Conservation (phyloP, 2,113 vertebrate genomes). For the Heterochromis multidens region DNA sequence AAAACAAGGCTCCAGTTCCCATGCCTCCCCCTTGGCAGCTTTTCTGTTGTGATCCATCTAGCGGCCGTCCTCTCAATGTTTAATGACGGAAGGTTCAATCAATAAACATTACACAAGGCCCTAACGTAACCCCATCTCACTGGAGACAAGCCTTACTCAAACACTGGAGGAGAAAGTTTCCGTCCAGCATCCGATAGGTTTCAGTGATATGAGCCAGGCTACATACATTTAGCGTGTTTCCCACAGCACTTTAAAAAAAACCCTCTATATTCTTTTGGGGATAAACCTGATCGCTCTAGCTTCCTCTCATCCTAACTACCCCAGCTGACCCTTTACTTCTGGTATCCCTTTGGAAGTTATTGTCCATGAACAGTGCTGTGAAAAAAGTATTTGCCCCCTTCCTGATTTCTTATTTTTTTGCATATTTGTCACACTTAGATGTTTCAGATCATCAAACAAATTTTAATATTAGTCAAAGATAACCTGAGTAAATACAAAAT, state of each 20-base stretch:
- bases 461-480: not conserved
- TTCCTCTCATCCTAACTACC: not conserved
- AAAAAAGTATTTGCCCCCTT: too few species aligned
- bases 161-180: slow-evolving; percentile 50
- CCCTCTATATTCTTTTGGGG: not conserved
- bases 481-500: too few species aligned
- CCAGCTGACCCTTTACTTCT: slow-evolving; percentile 14
- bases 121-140: slow-evolving; percentile 47
- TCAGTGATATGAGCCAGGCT: not conserved
- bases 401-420: not conserved
- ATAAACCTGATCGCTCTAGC: slow-evolving; percentile 16
- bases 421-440: not conserved
- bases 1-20: slow-evolving; percentile 28
- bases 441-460: not conserved
- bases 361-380: not conserved
- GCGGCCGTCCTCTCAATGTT: slow-evolving; percentile 64
- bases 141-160: slow-evolving; percentile 30
- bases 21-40: slow-evolving; percentile 33
- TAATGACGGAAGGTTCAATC: slow-evolving; percentile 61
- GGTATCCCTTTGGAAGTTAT: not conserved
- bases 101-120: slow-evolving; percentile 68
- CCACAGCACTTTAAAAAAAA: not conserved
- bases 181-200: slow-evolving; percentile 35
- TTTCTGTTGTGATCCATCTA: slow-evolving; percentile 33
- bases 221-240: not conserved